Evolutionary conservation across 1,140 invertebrate species (phyloP).

Genomic region (Drosophila micromelanica): DNA sequence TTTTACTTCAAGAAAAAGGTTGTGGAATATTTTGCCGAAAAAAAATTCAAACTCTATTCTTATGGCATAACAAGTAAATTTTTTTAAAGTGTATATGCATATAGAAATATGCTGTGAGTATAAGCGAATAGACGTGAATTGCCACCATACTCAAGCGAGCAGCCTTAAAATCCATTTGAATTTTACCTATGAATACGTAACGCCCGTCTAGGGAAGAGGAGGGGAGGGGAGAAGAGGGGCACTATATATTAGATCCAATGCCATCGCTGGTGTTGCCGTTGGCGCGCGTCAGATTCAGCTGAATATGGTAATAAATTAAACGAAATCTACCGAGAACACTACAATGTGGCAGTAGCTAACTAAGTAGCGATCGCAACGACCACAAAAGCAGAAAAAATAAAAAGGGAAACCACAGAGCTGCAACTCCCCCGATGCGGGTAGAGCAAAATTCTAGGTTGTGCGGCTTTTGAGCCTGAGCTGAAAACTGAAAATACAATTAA

Average conservation of each 20-base stretch:
- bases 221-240: background rate
- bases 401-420: constrained; percentile 43
- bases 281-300: constrained; percentile 75
- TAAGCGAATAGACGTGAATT: constrained; percentile 6
- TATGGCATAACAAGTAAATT: too few species aligned
- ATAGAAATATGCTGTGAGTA: constrained; percentile 12
- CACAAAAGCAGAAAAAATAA: constrained; percentile 6
- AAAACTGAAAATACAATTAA: constrained; percentile 63
- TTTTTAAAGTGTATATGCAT: constrained; percentile 1
- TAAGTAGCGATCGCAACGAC: constrained; percentile 19
- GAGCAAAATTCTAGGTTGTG: constrained; percentile 47
- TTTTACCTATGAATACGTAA: constrained; percentile 37
- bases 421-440: constrained; percentile 26
- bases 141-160: constrained; percentile 1
- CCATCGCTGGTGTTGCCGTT: constrained; percentile 60
- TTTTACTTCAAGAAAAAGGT: too few species aligned
- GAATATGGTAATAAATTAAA: constrained; percentile 84
- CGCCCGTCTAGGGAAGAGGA: background rate
- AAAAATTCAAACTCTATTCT: too few species aligned
- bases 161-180: constrained; percentile 65
- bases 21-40: too few species aligned
- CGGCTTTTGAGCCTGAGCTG: constrained; percentile 51
- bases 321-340: constrained; percentile 53
- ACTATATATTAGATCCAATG: constrained; percentile 53
- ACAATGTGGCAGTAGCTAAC: constrained; percentile 42